Percentiles rank a stretch among this genome's conserved stretches.
Conservation (phyloP, 2,888 invertebrate species). For the Itoplectis maculator region DNA sequence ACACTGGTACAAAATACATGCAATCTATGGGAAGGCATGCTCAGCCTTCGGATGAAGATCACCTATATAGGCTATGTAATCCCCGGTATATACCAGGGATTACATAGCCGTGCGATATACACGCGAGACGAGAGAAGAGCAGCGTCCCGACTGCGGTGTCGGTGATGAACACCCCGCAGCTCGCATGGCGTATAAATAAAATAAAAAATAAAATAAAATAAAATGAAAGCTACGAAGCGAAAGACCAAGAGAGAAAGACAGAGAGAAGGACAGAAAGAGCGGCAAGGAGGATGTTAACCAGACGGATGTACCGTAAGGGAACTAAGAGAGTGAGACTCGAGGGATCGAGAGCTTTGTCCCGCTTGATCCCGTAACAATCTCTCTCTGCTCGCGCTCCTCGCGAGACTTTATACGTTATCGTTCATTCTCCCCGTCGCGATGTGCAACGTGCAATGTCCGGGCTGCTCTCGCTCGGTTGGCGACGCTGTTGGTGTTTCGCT, state of each 20-base stretch:
- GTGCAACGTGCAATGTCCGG: slow-evolving; percentile 58
- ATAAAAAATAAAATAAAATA: too few species aligned
- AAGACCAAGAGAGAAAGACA: slow-evolving; percentile 10
- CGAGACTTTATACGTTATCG: slow-evolving; percentile 63
- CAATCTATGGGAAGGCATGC: slow-evolving; percentile 6
- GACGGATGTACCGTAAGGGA: slow-evolving; percentile 64
- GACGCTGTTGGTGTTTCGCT: too few species aligned
- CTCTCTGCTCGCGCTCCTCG: slow-evolving; percentile 25
- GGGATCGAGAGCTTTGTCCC: slow-evolving; percentile 59
- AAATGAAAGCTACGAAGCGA: slow-evolving; percentile 26
- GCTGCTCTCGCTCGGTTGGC: slow-evolving; percentile 6
- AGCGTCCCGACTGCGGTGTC: slow-evolving; percentile 29
- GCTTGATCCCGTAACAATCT: slow-evolving; percentile 54
- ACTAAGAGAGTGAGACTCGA: slow-evolving; percentile 58
- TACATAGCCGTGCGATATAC: background rate
- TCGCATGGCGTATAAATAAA: slow-evolving; percentile 46
- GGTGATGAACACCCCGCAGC: slow-evolving; percentile 29
- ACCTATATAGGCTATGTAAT: slow-evolving; percentile 12
- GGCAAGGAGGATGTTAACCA: slow-evolving; percentile 58
- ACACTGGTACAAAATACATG: background rate
- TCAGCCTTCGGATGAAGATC: slow-evolving; percentile 7
- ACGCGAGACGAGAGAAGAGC: slow-evolving; percentile 37
- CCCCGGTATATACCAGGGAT: too few species aligned
- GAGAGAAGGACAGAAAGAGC: slow-evolving; percentile 16
- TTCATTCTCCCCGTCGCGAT: slow-evolving; percentile 60